Base-by-base conservation (phyloP, 2,888 invertebrate genomes). In the Cyaniris semiargus region DNA sequence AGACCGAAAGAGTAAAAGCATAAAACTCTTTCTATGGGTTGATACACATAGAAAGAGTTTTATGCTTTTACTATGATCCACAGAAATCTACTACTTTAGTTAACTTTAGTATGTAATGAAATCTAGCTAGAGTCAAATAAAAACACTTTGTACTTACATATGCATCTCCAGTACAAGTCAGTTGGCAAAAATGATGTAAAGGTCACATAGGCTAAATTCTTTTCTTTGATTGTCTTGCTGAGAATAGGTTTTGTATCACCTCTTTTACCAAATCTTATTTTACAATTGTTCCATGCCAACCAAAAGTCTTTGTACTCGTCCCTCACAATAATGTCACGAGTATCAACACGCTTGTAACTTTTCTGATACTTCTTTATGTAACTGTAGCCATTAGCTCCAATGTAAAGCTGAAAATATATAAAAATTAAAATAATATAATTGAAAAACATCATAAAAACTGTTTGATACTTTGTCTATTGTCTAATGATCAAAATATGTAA, bases 271-370 rank as follows among this genome's bases (percentile, higher is more conserved):
- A 95, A 84, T 71, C 85, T 84, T 77, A 95, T 83, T 66, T 82
- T 82, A 60, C 91, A 89, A 76, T 88, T 86, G 80, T 90, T 84
- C 95, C 95, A 95, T 71, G 89, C 86, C 56, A 95, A 83, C 88
- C 93, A 89, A 82, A 95, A 95, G 80, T 86, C 90, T 81, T 86
- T 90, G 82, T 86, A 92, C 80, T 93, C 90, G 60, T 89, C 87
- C 34, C 85, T 80, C 72, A 84, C 87, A 27, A 95, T 84, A 77
- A 95, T 89, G 75, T 90, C 89, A 56, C 48, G 60, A 3, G 71
- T 77, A 15, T 74, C 27, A 21, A 77, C 58, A 31, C 23, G 76
- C n/a, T 31, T 71, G 44, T 70, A 74, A 53, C 56, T 34, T 18
- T 66, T 58, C 10, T 74, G 74, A n/a, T 77, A 13, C 44, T 71